These are phyloP conservation scores for Dexiosoma caninum DNA, from an alignment of 2,888 invertebrate genomes.

Conservation along the genomic window DNA sequence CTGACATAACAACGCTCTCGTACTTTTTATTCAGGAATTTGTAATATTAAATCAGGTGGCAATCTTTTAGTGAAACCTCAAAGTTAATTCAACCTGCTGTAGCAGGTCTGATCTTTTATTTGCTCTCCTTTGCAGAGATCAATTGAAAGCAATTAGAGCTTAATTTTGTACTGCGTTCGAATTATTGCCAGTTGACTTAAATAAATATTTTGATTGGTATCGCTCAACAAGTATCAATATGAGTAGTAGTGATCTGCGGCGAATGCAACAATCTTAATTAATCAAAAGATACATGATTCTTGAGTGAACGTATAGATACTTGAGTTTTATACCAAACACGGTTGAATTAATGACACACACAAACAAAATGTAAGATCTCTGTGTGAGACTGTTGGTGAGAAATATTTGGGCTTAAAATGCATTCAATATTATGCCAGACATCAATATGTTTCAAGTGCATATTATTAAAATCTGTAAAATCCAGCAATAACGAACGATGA, in stretches of 20 bases:
- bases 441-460: constrained; percentile 30
- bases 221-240: constrained; percentile 66
- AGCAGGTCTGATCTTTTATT: background rate
- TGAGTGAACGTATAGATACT: background rate
- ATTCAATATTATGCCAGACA: background rate
- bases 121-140: background rate
- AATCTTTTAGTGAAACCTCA: background rate
- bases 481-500: too few relatives aligned
- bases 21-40: too few relatives aligned
- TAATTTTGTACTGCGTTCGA: constrained; percentile 10
- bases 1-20: too few relatives aligned
- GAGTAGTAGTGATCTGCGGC: background rate
- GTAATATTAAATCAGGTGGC: background rate
- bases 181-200: constrained; percentile 35
- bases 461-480: too few relatives aligned
- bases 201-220: constrained; percentile 73
- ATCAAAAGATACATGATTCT: constrained; percentile 38
- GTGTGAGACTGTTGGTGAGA: background rate
- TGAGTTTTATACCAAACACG: background rate
- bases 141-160: constrained; percentile 46
- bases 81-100: background rate
- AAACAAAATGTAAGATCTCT: constrained; percentile 11
- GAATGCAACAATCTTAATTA: constrained; percentile 48
- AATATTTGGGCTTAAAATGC: background rate
- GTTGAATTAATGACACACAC: background rate